These are phyloP conservation scores for Agapornis canus DNA, from an alignment of 2,797 vertebrate species.

Conservation along the genomic window DNA sequence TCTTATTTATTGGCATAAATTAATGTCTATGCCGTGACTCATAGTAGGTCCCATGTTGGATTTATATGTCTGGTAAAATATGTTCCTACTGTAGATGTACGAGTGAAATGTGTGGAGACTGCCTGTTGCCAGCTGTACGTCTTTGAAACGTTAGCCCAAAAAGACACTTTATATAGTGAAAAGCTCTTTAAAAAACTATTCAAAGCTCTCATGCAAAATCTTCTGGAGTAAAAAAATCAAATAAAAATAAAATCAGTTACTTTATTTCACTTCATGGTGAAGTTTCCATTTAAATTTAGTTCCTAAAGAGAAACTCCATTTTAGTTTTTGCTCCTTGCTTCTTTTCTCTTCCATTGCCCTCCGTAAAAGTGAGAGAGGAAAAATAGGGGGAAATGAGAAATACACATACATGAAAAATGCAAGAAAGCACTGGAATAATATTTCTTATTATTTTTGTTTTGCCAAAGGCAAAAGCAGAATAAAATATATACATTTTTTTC, in stretches of 20 bases:
- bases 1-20: conserved; percentile 55
- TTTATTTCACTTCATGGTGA: background rate
- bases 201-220: background rate
- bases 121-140: conserved; percentile 22
- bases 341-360: background rate
- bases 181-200: background rate
- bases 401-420: background rate
- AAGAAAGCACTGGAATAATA: background rate
- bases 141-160: background rate
- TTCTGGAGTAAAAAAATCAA: background rate
- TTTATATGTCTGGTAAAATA: conserved; percentile 22
- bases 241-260: background rate
- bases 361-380: background rate
- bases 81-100: background rate
- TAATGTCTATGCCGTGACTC: conserved; percentile 38
- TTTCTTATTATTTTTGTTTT: background rate
- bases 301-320: background rate
- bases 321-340: background rate
- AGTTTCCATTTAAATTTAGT: background rate
- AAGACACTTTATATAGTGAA: background rate
- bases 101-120: conserved; percentile 27
- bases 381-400: background rate
- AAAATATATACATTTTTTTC: rapidly evolving
- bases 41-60: background rate
- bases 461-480: background rate